phyloP scores from a whole-genome alignment of 2,113 vertebrate genomes.

The Leptobrachium ailaonicum region DNA sequence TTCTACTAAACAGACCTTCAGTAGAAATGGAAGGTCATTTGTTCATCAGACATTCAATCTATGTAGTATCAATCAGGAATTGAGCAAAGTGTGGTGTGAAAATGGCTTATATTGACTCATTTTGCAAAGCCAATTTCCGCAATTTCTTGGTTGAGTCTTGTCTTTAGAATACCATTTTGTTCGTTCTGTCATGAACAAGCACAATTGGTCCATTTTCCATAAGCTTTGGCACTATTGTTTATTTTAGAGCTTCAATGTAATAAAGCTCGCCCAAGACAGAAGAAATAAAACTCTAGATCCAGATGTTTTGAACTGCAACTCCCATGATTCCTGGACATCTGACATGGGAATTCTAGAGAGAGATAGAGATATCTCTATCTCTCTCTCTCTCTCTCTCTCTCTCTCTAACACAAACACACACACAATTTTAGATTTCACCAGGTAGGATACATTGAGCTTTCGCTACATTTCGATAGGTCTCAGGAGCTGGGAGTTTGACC shows the following conservation, averaged over 20 bases:
- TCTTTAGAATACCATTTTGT: constrained; percentile 25
- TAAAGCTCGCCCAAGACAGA: constrained; percentile 10
- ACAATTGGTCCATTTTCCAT: constrained; percentile 3
- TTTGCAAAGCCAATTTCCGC: constrained; percentile 10
- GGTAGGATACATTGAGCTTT: no score
- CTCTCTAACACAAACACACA: no score
- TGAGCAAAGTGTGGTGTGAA: constrained; percentile 24
- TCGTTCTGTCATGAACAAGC: background rate
- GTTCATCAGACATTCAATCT: constrained; percentile 36
- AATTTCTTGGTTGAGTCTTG: constrained; percentile 10
- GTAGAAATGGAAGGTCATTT: constrained; percentile 14
- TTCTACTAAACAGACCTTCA: constrained; percentile 34
- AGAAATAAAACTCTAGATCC: no score
- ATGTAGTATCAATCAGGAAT: constrained; percentile 30
- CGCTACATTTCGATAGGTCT: no score
- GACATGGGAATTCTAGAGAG: no score
- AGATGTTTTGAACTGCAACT: no score
- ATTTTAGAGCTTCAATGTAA: constrained; percentile 32
- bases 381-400: background rate
- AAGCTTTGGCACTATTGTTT: constrained; percentile 11
- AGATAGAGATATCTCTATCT: no score
- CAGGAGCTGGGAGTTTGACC: no score
- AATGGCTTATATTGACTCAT: constrained; percentile 31
- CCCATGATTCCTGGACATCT: no score
- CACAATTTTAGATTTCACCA: no score